A percentile compares a stretch with the other conserved stretches of the same genome.
These are phyloP conservation scores for Urocynchramus pylzowi DNA, from an alignment of 2,113 vertebrate species.

Conservation along the genomic window DNA sequence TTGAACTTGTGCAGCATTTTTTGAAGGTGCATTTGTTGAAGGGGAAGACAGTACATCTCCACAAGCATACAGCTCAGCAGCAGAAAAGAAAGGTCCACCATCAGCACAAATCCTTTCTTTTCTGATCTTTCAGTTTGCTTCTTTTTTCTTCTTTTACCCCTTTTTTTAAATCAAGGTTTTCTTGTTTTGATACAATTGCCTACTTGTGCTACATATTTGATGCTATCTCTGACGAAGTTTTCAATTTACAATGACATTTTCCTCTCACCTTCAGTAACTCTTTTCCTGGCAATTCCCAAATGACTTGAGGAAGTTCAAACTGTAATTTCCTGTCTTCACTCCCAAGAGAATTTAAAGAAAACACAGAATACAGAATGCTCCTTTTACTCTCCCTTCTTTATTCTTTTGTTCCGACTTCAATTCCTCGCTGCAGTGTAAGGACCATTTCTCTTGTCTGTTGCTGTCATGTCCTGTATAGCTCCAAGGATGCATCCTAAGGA, in stretches of 20 bases:
- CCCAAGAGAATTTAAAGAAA: background rate
- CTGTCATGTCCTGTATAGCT: background rate
- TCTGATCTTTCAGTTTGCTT: background rate
- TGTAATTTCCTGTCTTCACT: background rate
- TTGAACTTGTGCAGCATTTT: background rate
- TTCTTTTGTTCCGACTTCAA: background rate
- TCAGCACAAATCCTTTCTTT: background rate
- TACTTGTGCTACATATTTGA: background rate
- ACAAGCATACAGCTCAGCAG: background rate
- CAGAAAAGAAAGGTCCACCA: background rate
- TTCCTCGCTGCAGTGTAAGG: background rate
- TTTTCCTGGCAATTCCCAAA: background rate
- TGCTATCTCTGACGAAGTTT: background rate
- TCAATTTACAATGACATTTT: background rate
- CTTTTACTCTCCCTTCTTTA: background rate
- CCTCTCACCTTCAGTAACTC: background rate
- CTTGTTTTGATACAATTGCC: background rate
- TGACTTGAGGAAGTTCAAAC: background rate
- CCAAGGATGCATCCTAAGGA: background rate
- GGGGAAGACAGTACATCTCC: background rate
- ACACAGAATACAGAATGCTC: background rate
- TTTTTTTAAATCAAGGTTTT: background rate
- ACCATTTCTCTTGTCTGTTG: background rate
- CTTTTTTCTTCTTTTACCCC: accelerated
- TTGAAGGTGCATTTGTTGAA: background rate